Conservation (phyloP, 2,888 invertebrate genomes). For the Himalopsyche japonica region DNA sequence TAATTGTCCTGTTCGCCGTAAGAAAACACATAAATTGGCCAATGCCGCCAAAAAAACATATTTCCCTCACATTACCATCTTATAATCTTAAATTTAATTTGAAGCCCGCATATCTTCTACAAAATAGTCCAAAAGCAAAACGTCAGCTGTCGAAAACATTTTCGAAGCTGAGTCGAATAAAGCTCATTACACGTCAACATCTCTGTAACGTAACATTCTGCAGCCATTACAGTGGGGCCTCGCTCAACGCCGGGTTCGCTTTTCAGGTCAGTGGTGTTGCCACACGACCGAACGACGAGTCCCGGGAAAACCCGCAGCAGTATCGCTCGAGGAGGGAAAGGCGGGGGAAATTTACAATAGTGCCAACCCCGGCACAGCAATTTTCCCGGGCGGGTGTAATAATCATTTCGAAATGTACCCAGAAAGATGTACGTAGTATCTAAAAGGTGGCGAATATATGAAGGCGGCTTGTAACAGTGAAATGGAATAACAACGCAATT, state of each 20-base stretch:
- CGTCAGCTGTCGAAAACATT: not conserved
- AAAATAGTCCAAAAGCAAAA: not conserved
- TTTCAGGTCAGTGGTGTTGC: not conserved
- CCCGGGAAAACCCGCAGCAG: slow-evolving; percentile 1
- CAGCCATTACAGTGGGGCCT: not conserved
- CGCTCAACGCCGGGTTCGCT: not conserved
- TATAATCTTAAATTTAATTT: not conserved
- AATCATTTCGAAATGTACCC: not conserved
- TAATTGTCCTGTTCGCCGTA: no score
- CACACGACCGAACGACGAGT: not conserved
- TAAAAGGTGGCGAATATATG: not conserved
- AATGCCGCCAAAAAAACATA: no score
- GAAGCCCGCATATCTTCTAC: not conserved
- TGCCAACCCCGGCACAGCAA: not conserved
- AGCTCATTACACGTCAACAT: not conserved
- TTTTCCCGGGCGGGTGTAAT: not conserved
- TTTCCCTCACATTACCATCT: no score
- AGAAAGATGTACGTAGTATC: not conserved
- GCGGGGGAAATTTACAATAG: not conserved
- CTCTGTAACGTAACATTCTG: not conserved
- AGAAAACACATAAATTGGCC: no score
- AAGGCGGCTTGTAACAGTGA: no score
- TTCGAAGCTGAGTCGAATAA: not conserved
- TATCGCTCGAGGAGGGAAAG: not conserved
- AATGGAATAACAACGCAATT: no score